Percentiles rank a stretch among this genome's conserved stretches.
These are phyloP conservation scores for Quadroppia sp. DNA, from an alignment of 2,888 invertebrate genomes.

Conservation along the genomic window DNA sequence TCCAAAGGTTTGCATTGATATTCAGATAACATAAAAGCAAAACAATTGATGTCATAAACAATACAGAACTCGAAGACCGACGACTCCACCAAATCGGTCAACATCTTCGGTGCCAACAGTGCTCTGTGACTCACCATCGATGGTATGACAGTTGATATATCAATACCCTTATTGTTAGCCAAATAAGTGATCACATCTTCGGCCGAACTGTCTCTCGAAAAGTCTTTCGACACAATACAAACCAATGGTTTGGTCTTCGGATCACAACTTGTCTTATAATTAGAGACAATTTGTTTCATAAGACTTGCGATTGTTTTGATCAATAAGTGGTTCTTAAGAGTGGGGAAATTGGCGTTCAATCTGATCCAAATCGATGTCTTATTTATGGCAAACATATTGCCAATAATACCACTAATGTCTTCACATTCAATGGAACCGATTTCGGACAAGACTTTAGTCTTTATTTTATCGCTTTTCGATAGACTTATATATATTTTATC, in stretches of 20 bases:
- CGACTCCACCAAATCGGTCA: slow-evolving; percentile 29
- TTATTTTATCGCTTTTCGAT: background rate
- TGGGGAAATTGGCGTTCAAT: background rate
- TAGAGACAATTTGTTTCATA: background rate
- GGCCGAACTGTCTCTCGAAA: background rate
- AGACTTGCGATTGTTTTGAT: background rate
- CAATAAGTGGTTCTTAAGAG: slow-evolving; percentile 6
- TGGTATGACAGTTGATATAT: background rate
- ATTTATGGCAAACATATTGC: background rate
- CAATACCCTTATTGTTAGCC: background rate
- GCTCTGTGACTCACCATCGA: background rate
- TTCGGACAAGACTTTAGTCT: background rate
- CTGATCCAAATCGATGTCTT: slow-evolving; percentile 6
- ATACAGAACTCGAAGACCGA: slow-evolving; percentile 36
- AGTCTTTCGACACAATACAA: slow-evolving; percentile 29
- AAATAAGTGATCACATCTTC: background rate
- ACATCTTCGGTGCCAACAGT: slow-evolving; percentile 35
- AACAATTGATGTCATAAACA: slow-evolving; percentile 18
- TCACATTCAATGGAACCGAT: background rate
- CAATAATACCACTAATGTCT: background rate
- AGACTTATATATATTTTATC: slow-evolving; percentile 1
- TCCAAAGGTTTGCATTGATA: background rate
- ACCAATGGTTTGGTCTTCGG: slow-evolving; percentile 6
- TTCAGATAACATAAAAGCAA: slow-evolving; percentile 16
- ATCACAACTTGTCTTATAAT: background rate